Base-by-base conservation (phyloP, 2,888 invertebrate species). In the Cephus spinipes region DNA sequence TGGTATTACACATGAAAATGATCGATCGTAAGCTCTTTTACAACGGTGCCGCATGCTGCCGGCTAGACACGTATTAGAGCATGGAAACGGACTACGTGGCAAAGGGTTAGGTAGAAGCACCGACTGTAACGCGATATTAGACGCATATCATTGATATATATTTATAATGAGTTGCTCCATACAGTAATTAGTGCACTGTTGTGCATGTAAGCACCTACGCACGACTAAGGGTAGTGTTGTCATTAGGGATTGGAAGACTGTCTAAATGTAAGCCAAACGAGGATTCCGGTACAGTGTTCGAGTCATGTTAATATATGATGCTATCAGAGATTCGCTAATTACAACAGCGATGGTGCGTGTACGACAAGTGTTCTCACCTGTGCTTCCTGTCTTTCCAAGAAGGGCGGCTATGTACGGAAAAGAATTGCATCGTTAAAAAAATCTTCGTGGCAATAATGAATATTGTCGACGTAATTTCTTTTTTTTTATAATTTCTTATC, bases 341-440 rank as follows among this genome's bases (percentile, higher is more conserved):
- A 23, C 55, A 55, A 55, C 55, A 55, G 23, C 23, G 55, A 55
- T 55, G 55, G 23, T 55, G 55, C 55, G 23, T 55, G 9, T 55
- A 55, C 55, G 55, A 55, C 55, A 33, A 78, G 79, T 80, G 77
- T 81, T 88, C 91, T 91, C 91, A 92, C 92, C 92, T 92, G 92
- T 90, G 83, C 87, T 90, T 88, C 91, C 91, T 85, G 91, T 89
- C 84, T 92, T 92, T 85, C 92, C 91, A 83, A 92, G 91, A 83
- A 92, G 91, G 84, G 91, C 92, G 88, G 91, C 91, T 91, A 87
- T 82, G 82, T 76, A 85, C 83, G 84, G 80, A 84, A 79, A 82
- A 81, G 71, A 83, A 83, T 76, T 69, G 81, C 80, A 85, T 69
- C 36, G 82, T 87, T 86, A 87, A 87, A 81, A 82, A 83, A 76